These are phyloP conservation scores for Solen grandis DNA, from an alignment of 1,140 invertebrate species.

Conservation along the genomic window DNA sequence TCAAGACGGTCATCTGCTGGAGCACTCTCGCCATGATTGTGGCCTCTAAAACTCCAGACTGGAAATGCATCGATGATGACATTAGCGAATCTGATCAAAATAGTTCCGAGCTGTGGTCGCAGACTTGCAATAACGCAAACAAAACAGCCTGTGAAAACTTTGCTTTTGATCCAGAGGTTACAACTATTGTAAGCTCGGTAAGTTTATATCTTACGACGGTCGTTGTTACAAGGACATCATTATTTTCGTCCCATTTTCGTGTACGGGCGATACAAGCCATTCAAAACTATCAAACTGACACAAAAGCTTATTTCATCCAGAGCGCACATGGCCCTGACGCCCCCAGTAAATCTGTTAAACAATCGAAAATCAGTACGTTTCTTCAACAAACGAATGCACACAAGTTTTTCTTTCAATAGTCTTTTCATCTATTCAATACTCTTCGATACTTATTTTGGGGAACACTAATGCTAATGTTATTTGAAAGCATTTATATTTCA, in stretches of 20 bases:
- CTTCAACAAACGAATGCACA: no score
- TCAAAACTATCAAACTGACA: neutral
- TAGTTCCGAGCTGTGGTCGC: neutral
- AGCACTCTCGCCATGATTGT: slow-evolving; percentile 12
- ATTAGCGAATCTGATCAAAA: neutral
- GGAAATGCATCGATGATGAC: slow-evolving; percentile 6
- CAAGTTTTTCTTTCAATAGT: no score
- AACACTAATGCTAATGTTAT: no score
- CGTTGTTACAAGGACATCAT: neutral
- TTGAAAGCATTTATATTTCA: slow-evolving; percentile 27
- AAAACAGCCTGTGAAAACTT: neutral
- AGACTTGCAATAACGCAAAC: slow-evolving; percentile 6
- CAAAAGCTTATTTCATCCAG: neutral
- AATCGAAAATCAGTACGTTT: neutral
- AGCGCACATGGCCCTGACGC: no score
- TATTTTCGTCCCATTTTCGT: neutral
- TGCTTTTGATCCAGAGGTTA: slow-evolving; percentile 2
- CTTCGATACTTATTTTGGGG: no score
- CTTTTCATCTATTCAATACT: no score
- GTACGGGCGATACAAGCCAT: neutral
- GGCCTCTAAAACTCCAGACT: slow-evolving; percentile 10
- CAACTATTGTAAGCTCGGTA: slow-evolving; percentile 26
- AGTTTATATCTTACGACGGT: slow-evolving; percentile 7
- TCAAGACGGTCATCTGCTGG: slow-evolving; percentile 23
- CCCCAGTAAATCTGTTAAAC: neutral